phyloP scores from a whole-genome alignment of 2,113 vertebrate genomes.

The Hemiscyllium ocellatum region DNA sequence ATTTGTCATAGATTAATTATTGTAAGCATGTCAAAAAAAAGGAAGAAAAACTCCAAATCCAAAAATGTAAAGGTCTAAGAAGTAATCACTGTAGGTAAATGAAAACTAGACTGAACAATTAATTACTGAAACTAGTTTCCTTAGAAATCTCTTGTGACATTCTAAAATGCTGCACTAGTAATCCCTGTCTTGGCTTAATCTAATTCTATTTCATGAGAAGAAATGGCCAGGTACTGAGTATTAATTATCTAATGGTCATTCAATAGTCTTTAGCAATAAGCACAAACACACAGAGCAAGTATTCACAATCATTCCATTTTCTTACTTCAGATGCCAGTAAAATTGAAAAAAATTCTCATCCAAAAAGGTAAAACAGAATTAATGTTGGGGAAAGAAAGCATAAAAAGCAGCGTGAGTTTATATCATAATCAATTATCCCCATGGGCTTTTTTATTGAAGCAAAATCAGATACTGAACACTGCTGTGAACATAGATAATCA shows the following conservation, averaged over 20 bases:
- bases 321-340: neutral
- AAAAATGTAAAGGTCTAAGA: neutral
- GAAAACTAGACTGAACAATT: slow-evolving; percentile 17
- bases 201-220: slow-evolving; percentile 12
- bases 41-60: slow-evolving; percentile 5
- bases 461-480: neutral
- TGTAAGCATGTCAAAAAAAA: neutral
- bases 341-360: neutral
- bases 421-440: neutral
- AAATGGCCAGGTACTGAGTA: neutral
- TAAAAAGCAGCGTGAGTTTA: neutral
- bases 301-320: neutral
- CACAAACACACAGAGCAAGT: neutral
- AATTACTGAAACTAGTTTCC: neutral
- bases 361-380: slow-evolving; percentile 3
- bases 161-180: neutral
- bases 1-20: neutral
- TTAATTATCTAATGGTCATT: neutral
- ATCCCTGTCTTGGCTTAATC: neutral
- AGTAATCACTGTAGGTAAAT: neutral
- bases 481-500: neutral
- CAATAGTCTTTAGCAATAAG: neutral
- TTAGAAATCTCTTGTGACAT: neutral
- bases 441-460: neutral
- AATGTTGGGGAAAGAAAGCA: neutral